A percentile compares a stretch with the other conserved stretches of the same genome.
Evolutionary conservation across 2,797 vertebrate species (phyloP).

Genomic region (Bovichtus diacanthus): DNA sequence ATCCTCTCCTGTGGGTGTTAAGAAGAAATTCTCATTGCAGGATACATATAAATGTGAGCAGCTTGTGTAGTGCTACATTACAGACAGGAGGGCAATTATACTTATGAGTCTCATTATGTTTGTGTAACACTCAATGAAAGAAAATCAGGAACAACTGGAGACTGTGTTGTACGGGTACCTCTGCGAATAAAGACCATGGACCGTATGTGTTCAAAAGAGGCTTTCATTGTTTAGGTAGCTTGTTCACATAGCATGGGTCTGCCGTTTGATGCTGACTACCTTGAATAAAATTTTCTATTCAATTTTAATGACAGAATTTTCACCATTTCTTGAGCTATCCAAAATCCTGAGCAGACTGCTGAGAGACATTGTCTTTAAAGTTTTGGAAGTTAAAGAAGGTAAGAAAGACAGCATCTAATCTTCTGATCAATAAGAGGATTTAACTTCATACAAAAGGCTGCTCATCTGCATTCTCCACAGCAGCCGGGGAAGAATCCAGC

Average conservation of each 20-base stretch:
- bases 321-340: conserved; percentile 21
- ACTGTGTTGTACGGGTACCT: background rate
- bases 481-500: conserved; percentile 55
- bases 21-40: conserved; percentile 24
- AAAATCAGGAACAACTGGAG: background rate
- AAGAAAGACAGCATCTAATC: conserved; percentile 60
- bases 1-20: conserved; percentile 34
- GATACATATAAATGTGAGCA: conserved; percentile 36
- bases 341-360: conserved; percentile 17
- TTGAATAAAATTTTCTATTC: background rate
- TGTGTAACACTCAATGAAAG: background rate
- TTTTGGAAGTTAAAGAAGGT: conserved; percentile 54
- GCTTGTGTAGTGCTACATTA: conserved; percentile 24
- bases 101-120: conserved; percentile 34
- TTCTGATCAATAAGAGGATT: conserved; percentile 75
- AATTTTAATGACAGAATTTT: background rate
- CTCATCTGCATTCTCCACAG: conserved; percentile 70
- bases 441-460: conserved; percentile 65
- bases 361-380: conserved; percentile 23
- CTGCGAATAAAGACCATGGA: background rate
- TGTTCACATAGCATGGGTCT: background rate
- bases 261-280: background rate
- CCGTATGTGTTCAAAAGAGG: background rate
- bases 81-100: conserved; percentile 30
- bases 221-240: background rate